Percentiles rank a stretch among this genome's conserved stretches.
Evolutionary conservation across 2,113 vertebrate genomes (phyloP).

Genomic region (Ahaetulla prasina): DNA sequence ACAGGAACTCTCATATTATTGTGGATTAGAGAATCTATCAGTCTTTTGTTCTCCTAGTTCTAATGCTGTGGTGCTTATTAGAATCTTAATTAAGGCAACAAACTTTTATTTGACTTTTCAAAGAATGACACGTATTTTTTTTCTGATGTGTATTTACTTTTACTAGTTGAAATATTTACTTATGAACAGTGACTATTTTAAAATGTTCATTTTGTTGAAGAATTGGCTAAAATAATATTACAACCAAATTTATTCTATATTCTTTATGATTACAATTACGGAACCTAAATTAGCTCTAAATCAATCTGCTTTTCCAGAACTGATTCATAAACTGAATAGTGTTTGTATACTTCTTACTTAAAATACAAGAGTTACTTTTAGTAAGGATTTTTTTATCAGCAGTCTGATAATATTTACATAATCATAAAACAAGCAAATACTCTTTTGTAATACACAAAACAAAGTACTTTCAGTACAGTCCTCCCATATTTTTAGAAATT

Average conservation of each 20-base stretch:
- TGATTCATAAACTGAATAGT: not conserved
- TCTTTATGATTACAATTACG: not conserved
- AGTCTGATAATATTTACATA: conserved; percentile 19
- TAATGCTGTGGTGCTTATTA: conserved; percentile 4
- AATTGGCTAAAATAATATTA: not conserved
- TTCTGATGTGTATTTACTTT: conserved; percentile 14
- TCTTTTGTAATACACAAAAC: not conserved
- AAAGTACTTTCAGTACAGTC: not conserved
- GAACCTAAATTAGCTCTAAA: not conserved
- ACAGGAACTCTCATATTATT: conserved; percentile 33
- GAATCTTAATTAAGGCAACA: not conserved
- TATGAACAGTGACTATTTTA: not conserved
- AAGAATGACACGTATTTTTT: not conserved
- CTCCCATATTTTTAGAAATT: not conserved
- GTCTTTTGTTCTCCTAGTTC: conserved; percentile 20
- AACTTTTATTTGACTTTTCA: not conserved
- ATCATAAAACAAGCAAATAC: not conserved
- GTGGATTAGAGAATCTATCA: conserved; percentile 17
- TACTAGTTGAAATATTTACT: not conserved
- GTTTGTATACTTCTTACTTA: conserved; percentile 6
- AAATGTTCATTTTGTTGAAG: not conserved
- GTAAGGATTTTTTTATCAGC: conserved; percentile 16
- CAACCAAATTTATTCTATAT: not conserved
- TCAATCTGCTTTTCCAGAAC: not conserved
- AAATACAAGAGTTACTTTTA: not conserved